These are phyloP conservation scores for Urocynchramus pylzowi DNA, from an alignment of 2,113 vertebrate genomes.

Conservation along the genomic window DNA sequence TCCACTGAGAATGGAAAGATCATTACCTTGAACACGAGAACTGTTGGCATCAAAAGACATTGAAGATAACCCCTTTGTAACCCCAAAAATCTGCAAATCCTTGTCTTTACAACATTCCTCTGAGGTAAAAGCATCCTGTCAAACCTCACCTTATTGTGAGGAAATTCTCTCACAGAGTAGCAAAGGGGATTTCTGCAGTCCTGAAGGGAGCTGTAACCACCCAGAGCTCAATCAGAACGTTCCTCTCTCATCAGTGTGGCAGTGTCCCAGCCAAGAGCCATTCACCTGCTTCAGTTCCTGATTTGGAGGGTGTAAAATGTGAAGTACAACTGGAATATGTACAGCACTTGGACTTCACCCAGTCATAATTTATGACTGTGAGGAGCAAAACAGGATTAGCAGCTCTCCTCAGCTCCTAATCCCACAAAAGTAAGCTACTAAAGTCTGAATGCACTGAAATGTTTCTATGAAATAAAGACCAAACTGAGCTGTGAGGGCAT, in stretches of 20 bases:
- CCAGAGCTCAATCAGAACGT: neutral
- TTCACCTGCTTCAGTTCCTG: neutral
- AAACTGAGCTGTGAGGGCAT: neutral
- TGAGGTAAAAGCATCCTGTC: neutral
- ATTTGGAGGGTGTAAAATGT: neutral
- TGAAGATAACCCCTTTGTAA: neutral
- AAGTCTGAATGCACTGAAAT: neutral
- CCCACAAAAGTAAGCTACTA: neutral
- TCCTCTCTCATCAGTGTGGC: neutral
- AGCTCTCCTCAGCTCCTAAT: neutral
- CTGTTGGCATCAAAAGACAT: neutral
- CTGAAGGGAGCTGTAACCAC: neutral
- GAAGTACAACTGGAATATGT: neutral
- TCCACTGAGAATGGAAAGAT: neutral
- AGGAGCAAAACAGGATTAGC: neutral
- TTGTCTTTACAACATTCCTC: neutral
- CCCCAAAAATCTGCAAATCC: neutral
- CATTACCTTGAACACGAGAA: neutral
- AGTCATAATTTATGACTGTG: neutral
- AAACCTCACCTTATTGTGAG: neutral
- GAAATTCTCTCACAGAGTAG: neutral
- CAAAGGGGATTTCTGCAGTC: neutral
- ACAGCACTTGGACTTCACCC: neutral
- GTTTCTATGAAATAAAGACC: neutral
- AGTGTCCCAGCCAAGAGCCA: neutral